These are phyloP conservation scores for Oceanodroma leucorhoa DNA, from an alignment of 2,797 vertebrate species.

Conservation along the genomic window DNA sequence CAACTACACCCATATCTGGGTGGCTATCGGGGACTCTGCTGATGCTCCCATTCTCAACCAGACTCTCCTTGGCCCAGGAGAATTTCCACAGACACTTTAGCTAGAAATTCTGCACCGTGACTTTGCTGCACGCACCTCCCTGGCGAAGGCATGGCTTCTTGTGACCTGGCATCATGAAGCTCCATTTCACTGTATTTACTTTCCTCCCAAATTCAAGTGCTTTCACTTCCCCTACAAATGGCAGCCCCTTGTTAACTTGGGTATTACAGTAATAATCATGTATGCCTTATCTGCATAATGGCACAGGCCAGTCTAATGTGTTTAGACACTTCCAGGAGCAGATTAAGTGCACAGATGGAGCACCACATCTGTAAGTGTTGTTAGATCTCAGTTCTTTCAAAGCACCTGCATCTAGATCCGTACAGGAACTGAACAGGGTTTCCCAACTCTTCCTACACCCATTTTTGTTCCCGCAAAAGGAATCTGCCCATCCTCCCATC, in stretches of 20 bases:
- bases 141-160: not conserved
- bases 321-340: not conserved
- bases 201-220: not conserved
- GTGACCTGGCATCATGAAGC: not conserved
- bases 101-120: not conserved
- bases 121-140: not conserved
- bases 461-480: not conserved
- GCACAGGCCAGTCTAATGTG: not conserved
- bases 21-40: not conserved
- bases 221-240: not conserved
- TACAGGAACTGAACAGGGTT: not conserved
- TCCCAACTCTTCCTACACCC: not conserved
- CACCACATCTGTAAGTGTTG: not conserved
- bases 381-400: not conserved
- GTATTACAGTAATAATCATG: not conserved
- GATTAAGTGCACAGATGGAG: not conserved
- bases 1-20: accelerated
- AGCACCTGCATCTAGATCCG: not conserved
- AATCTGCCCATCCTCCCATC: not conserved
- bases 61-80: not conserved
- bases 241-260: not conserved
- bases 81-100: not conserved
- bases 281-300: not conserved
- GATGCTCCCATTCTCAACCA: not conserved
- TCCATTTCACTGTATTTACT: not conserved